Evolutionary conservation across 1,140 invertebrate species (phyloP), one percentile per base, ranked within the genome.

Genomic region (Atta colombica): DNA sequence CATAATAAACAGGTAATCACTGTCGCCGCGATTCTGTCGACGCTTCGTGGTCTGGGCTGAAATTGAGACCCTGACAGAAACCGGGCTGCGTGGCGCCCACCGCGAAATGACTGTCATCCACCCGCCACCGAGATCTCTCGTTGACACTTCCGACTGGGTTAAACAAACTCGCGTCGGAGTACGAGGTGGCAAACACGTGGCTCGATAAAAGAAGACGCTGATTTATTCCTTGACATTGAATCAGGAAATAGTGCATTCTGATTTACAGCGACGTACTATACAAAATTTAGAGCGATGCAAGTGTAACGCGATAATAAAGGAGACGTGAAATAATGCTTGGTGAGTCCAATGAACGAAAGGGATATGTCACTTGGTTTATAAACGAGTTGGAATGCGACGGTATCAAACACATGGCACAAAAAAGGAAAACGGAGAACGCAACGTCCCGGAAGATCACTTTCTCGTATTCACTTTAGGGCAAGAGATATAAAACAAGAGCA

Each of bases 1-100:
- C 53, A 74, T 86, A 77, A 86, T 91, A 91, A 91, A 91, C 90
- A 91, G 88, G 78, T 91, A 85, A 91, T 91, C 90, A 86, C 72
- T 55, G 82, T 89, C 66, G 51, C 55, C 28, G 74, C 25, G 35
- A 35, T 65, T 89, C 75, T 66, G 90, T 89, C 87, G 69, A 65
- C 89, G 82, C 39, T 72, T 49, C 77, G 89, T 88, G 68, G 89
- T 86, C 89, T 39, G 86, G 49, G 14, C 89, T 77, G 81, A 86
- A 71, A 86, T 75, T 53, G 63, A 31, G 61, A n/a, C 12, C 2
- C 66, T 55, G 55, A 55, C 68, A 84, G 72, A 53, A 69, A 88
- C 55, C 61, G 58, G 49, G 65, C 14, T 45, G 55, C 28, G 49
- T 71, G 51, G 63, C 53, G 55, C 31, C 58, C 58, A 72, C 71